Conservation (phyloP, 2,113 vertebrate genomes). For the Leucopsar rothschildi region DNA sequence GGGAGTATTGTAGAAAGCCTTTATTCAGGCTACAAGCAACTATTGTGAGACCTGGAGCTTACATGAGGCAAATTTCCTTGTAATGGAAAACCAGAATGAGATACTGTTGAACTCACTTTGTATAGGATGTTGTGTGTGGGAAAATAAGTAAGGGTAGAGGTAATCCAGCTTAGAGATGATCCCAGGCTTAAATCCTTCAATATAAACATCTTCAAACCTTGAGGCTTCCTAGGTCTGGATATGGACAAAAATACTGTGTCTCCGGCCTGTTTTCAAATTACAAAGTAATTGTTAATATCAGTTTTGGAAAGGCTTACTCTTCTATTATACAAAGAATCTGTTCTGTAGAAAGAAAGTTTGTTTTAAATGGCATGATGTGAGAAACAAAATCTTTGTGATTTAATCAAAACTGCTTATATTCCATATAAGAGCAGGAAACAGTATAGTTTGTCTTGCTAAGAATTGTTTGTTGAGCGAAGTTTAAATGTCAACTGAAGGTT, state of each 20-base stretch:
- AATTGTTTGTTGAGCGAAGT: slow-evolving; percentile 38
- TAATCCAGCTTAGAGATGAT: not conserved
- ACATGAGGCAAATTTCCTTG: not conserved
- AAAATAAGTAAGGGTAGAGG: not conserved
- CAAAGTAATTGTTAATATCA: not conserved
- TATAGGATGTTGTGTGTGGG: not conserved
- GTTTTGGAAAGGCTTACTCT: not conserved
- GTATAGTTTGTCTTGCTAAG: not conserved
- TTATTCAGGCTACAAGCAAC: not conserved
- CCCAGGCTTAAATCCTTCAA: not conserved
- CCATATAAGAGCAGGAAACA: not conserved
- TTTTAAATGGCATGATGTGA: slow-evolving; percentile 26
- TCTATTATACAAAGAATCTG: not conserved
- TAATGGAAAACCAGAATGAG: slow-evolving; percentile 20
- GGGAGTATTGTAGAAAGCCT: not conserved
- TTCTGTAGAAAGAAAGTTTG: slow-evolving; percentile 1
- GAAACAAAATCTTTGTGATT: slow-evolving; percentile 28
- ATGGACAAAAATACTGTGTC: not conserved
- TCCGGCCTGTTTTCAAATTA: not conserved
- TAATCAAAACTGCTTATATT: not conserved
- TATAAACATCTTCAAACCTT: not conserved
- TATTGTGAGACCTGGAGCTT: not conserved
- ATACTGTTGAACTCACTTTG: slow-evolving; percentile 7
- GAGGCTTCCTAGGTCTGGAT: not conserved
- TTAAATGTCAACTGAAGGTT: not conserved